Evolutionary conservation across 2,113 vertebrate species (phyloP).

Genomic region (Bos indicus): DNA sequence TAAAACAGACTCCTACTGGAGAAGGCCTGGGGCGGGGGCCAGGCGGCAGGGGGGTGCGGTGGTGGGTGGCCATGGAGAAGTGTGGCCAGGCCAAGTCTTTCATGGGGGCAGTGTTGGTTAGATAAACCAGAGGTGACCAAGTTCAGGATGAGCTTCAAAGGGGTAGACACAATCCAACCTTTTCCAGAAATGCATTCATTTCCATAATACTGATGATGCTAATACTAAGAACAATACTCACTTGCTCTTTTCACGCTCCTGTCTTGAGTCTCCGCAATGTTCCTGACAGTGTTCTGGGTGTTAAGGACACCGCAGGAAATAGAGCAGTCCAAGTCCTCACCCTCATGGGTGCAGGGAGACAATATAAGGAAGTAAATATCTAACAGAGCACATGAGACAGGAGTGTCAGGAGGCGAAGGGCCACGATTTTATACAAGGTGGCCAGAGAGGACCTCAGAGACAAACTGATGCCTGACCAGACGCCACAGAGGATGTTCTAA

Average conservation of each 20-base stretch:
- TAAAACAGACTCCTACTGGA: background rate
- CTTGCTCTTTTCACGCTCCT: background rate
- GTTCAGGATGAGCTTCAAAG: background rate
- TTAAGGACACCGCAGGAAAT: background rate
- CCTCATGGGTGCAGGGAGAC: background rate
- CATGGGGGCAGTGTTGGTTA: background rate
- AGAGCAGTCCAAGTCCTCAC: background rate
- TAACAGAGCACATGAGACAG: background rate
- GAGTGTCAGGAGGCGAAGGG: no score
- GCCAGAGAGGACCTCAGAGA: background rate
- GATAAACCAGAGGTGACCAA: background rate
- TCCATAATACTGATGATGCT: background rate
- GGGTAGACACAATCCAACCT: background rate
- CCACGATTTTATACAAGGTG: background rate
- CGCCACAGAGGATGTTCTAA: background rate
- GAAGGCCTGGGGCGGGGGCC: background rate
- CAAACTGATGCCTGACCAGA: background rate
- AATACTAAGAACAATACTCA: background rate
- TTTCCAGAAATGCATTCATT: background rate
- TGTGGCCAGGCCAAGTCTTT: background rate
- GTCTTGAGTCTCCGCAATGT: background rate
- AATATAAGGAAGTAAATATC: background rate
- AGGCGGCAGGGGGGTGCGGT: rapidly evolving
- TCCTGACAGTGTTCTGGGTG: background rate
- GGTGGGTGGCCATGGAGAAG: background rate